Base-by-base conservation (phyloP, 1,140 invertebrate genomes). In the Oryzaephilus surinamensis region DNA sequence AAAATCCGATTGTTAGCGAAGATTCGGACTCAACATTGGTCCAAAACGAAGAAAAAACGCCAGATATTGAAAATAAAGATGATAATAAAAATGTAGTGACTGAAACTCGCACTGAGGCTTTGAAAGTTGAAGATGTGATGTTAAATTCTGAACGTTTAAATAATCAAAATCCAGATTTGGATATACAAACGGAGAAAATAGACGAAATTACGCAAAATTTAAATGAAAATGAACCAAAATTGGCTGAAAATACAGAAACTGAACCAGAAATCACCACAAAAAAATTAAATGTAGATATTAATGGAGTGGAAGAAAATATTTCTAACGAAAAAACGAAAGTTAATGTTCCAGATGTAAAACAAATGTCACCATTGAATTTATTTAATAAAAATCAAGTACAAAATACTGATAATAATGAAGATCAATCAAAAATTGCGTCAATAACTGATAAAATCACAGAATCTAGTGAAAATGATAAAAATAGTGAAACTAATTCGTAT, bases 201-300 rank as follows among this genome's bases (percentile, higher is more conserved):
- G n/a, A n/a, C n/a, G n/a, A n/a, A n/a, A n/a, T n/a, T n/a, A n/a
- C n/a, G n/a, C n/a, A n/a, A n/a, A n/a, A n/a, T n/a, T n/a, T n/a
- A n/a, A n/a, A n/a, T n/a, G n/a, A n/a, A n/a, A n/a, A n/a, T n/a
- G n/a, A n/a, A n/a, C n/a, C n/a, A n/a, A n/a, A n/a, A n/a, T n/a
- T n/a, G n/a, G n/a, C n/a, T n/a, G n/a, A n/a, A n/a, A n/a, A n/a
- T n/a, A 12, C 8, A 3, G 15, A 32, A 46, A 7, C 6, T 8
- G 12, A 39, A 21, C 12, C 23, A 11, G 27, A 26, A 21, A 24
- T 28, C 8, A 38, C 27, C 8, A 41, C 32, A 7, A 26, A 49
- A 19, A 8, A 24, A 12, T n/a, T 12, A 13, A 34, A 43, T 20
- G 32, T 34, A 29, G 13, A 35, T 23, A 29, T 17, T 20, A 24